Conservation (phyloP, 2,113 vertebrate genomes). For the Oxyura jamaicensis region DNA sequence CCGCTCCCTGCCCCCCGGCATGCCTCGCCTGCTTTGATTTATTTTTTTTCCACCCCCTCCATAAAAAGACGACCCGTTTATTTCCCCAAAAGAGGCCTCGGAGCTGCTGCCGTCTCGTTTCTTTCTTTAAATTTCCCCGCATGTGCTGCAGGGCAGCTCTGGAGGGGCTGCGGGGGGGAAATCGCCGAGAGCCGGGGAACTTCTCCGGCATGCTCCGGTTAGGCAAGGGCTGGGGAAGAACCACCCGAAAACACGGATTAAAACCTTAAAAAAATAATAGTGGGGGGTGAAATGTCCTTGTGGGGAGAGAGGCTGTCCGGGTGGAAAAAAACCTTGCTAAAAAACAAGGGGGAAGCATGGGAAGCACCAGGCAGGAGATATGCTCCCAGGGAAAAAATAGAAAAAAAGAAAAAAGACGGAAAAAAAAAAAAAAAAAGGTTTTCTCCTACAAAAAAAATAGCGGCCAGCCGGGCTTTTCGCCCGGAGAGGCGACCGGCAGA, state of each 20-base stretch:
- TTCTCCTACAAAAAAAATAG: neutral
- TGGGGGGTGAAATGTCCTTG: neutral
- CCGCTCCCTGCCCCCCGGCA: neutral
- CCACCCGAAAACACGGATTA: neutral
- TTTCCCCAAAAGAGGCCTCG: neutral
- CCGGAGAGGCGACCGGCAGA: neutral
- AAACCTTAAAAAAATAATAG: neutral
- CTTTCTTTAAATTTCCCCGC: neutral
- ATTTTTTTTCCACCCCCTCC: neutral
- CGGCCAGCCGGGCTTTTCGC: neutral
- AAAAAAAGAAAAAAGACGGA: too few species aligned
- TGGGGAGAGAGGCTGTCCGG: neutral
- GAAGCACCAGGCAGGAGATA: neutral
- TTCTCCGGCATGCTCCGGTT: neutral
- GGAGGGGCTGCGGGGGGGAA: neutral
- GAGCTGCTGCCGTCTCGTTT: neutral
- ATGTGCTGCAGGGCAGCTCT: neutral
- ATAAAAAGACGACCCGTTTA: neutral
- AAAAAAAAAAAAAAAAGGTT: too few species aligned
- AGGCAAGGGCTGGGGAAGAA: neutral
- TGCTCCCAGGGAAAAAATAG: neutral
- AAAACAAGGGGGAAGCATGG: neutral
- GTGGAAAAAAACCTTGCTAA: neutral
- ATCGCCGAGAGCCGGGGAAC: neutral
- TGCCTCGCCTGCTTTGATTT: conserved; percentile 14